Evolutionary conservation across 2,113 vertebrate genomes (phyloP).

Genomic region (Crotalus tigris): DNA sequence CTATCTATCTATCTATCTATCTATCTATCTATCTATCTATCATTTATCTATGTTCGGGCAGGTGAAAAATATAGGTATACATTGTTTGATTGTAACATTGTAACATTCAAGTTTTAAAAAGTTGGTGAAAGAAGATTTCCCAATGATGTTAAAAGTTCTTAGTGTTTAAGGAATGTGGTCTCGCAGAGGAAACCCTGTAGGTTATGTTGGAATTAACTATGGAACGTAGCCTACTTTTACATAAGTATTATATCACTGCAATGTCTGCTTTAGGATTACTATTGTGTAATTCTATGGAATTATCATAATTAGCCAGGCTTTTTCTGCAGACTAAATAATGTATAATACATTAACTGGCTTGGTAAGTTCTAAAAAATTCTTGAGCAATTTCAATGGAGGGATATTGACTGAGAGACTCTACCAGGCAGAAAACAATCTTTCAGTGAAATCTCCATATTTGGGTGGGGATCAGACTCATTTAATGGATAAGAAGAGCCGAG

Average conservation of each 20-base stretch:
- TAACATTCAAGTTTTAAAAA: not conserved
- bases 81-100: not conserved
- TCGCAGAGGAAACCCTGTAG: not conserved
- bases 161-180: not conserved
- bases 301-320: not conserved
- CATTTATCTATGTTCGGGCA: not conserved
- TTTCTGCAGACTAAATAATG: not conserved
- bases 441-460: not conserved
- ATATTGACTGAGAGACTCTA: not conserved
- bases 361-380: not conserved
- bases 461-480: not conserved
- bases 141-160: not conserved
- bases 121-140: not conserved
- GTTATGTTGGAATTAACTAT: not conserved
- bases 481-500: not conserved
- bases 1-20: no score
- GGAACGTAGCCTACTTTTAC: not conserved
- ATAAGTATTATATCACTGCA: not conserved
- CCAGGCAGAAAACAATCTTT: not conserved
- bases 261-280: not conserved
- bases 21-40: no score
- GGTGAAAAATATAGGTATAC: not conserved
- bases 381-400: not conserved
- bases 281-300: not conserved
- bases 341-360: not conserved